phyloP scores from a whole-genome alignment of 2,888 invertebrate species.

The Petrolisthes manimaculis region DNA sequence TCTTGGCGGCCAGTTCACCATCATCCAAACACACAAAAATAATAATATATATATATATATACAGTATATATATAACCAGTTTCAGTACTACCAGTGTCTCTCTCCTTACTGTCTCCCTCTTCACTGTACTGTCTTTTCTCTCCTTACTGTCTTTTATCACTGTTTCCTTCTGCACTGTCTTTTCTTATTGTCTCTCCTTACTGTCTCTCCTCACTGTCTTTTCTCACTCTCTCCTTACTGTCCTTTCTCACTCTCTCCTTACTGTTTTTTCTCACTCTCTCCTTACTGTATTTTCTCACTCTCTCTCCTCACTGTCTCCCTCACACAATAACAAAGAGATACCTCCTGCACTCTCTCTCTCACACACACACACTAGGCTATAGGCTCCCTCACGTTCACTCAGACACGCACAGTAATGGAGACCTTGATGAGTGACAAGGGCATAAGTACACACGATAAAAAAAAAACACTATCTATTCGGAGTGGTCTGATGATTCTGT shows the following conservation, averaged over 20 bases:
- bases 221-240: constrained; percentile 21
- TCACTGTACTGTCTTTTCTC: too few relatives aligned
- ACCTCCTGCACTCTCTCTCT: background rate
- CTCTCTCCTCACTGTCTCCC: constrained; percentile 29
- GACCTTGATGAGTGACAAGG: background rate
- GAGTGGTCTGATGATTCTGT: too few relatives aligned
- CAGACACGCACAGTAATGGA: background rate
- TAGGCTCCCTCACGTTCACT: background rate
- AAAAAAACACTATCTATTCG: too few relatives aligned
- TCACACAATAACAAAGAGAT: constrained; percentile 1
- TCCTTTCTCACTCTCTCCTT: constrained; percentile 8
- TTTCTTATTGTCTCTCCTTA: background rate
- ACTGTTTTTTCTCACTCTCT: constrained; percentile 12
- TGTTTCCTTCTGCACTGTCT: background rate
- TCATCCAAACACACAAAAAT: background rate
- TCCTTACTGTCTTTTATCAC: background rate
- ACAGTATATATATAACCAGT: too few relatives aligned
- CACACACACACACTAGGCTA: background rate
- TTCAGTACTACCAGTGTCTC: too few relatives aligned
- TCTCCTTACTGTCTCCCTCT: too few relatives aligned
- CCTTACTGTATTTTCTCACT: background rate
- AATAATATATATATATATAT: background rate
- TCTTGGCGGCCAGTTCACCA: background rate
- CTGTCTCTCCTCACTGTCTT: background rate
- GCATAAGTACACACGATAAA: too few relatives aligned